Percentiles rank a stretch among this genome's conserved stretches.
These are phyloP conservation scores for Steinernema hermaphroditum DNA, from an alignment of 2,888 invertebrate genomes.

Conservation along the genomic window DNA sequence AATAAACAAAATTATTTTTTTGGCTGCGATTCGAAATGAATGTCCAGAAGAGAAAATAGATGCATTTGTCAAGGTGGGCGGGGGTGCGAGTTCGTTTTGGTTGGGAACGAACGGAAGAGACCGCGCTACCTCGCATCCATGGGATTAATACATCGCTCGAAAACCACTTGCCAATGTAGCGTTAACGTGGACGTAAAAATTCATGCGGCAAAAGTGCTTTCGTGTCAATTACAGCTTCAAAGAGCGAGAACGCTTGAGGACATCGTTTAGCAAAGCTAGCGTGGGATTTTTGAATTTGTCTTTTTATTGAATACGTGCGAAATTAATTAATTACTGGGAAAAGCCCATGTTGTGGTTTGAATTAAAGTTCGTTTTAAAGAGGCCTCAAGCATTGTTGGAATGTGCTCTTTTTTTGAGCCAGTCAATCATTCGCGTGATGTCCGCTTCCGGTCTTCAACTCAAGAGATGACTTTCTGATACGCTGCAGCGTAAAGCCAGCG, in stretches of 20 bases:
- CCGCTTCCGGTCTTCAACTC: neutral
- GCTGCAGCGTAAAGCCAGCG: neutral
- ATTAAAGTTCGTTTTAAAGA: too few species aligned
- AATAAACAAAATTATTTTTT: slow-evolving; percentile 23
- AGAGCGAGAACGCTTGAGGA: too few species aligned
- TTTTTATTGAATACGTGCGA: too few species aligned
- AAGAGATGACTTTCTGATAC: slow-evolving; percentile 4
- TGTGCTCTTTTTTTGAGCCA: too few species aligned
- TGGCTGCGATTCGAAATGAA: neutral
- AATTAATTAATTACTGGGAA: too few species aligned
- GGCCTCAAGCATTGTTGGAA: too few species aligned
- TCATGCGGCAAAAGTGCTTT: neutral
- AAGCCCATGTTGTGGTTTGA: too few species aligned
- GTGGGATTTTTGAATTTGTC: neutral
- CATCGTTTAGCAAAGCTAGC: neutral
- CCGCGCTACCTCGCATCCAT: neutral
- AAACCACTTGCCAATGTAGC: neutral
- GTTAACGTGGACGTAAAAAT: neutral
- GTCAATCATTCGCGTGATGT: too few species aligned
- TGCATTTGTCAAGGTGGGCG: slow-evolving; percentile 12
- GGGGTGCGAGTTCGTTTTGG: neutral
- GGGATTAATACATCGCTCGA: neutral
- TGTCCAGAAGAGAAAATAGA: neutral
- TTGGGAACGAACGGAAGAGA: neutral
- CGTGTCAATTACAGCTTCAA: slow-evolving; percentile 8